A percentile compares a stretch with the other conserved stretches of the same genome.
Conservation (phyloP, 2,797 vertebrate genomes). For the Apodemus agrarius region DNA sequence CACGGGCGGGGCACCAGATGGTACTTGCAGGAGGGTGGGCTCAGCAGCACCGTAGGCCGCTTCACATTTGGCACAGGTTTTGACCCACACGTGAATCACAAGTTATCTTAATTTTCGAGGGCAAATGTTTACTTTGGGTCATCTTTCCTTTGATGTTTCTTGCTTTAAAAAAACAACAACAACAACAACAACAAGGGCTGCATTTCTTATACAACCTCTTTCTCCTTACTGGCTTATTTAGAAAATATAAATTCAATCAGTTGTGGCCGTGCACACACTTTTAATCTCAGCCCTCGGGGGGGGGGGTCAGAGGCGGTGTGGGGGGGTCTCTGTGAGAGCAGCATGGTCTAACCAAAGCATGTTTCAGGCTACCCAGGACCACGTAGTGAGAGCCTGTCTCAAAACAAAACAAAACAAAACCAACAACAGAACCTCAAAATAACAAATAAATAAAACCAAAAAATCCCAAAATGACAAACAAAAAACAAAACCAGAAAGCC, state of each 20-base stretch:
- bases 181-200: background rate
- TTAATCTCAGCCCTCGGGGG: background rate
- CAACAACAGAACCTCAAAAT: background rate
- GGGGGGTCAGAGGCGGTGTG: no score
- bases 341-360: background rate
- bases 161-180: no score
- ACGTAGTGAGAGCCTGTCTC: background rate
- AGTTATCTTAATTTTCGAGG: slow-evolving; percentile 35
- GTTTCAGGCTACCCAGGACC: background rate
- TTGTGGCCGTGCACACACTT: background rate
- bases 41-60: no score
- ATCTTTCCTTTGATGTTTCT: background rate
- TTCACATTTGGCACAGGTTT: background rate
- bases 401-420: background rate
- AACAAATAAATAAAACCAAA: background rate
- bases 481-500: background rate
- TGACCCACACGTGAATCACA: background rate
- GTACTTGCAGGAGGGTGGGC: background rate
- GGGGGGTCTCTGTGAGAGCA: background rate
- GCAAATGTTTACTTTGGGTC: slow-evolving; percentile 12
- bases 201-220: background rate
- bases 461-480: background rate
- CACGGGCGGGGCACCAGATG: background rate
- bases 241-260: background rate
- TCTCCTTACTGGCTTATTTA: background rate